Percentiles rank a stretch among this genome's conserved stretches.
Evolutionary conservation across 2,888 invertebrate species (phyloP).

Genomic region (Strigamia crassipes): DNA sequence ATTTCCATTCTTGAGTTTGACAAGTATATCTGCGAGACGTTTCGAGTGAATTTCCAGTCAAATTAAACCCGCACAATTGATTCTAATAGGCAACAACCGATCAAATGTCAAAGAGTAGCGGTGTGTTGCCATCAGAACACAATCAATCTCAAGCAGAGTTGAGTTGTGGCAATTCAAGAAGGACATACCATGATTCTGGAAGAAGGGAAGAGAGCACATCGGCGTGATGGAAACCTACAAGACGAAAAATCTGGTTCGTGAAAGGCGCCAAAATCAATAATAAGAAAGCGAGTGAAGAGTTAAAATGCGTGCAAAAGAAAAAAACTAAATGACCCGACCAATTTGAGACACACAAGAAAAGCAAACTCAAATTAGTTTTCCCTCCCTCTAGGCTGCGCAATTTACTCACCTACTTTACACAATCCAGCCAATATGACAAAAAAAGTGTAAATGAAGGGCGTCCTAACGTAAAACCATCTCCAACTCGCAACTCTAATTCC

Average conservation of each 20-base stretch:
- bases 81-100: not conserved
- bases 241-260: constrained; percentile 36
- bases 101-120: not conserved
- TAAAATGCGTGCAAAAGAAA: not conserved
- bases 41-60: not conserved
- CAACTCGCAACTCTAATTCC: constrained; percentile 58
- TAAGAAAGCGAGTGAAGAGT: not conserved
- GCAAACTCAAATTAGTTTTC: not conserved
- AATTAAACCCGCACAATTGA: not conserved
- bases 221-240: constrained; percentile 60
- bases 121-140: not conserved
- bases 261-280: constrained; percentile 17
- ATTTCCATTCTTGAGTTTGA: not conserved
- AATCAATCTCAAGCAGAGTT: constrained; percentile 20
- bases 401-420: constrained; percentile 62
- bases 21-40: not conserved
- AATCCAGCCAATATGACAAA: constrained; percentile 63
- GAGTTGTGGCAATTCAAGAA: not conserved
- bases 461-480: constrained; percentile 59
- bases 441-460: constrained; percentile 61
- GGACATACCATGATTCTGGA: constrained; percentile 56
- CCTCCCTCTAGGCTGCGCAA: not conserved
- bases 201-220: constrained; percentile 55
- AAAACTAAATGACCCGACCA: not conserved
- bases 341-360: not conserved